These are phyloP conservation scores for Alcedo quadribrachys DNA, from an alignment of 2,797 vertebrate genomes.

Conservation along the genomic window DNA sequence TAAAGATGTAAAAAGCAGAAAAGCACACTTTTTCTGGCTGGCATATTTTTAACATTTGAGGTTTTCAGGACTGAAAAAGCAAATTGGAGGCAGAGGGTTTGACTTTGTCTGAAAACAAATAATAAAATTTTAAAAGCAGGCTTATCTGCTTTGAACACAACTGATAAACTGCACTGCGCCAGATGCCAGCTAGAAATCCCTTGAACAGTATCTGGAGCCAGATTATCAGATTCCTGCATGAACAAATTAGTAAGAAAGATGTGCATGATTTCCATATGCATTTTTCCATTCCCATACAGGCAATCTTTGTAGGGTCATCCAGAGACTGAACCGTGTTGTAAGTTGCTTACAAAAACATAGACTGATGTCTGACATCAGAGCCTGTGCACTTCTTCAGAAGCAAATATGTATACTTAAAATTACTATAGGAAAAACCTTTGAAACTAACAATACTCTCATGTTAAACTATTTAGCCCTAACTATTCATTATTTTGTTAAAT, in stretches of 20 bases:
- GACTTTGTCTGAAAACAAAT: background rate
- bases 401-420: background rate
- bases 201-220: background rate
- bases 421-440: background rate
- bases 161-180: background rate
- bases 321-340: rapidly evolving
- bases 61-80: background rate
- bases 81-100: background rate
- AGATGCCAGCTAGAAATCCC: background rate
- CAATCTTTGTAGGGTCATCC: background rate
- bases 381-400: background rate
- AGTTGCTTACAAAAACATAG: background rate
- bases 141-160: background rate
- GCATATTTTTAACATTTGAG: background rate
- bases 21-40: background rate
- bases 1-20: background rate
- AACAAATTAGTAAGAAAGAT: background rate
- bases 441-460: background rate
- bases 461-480: background rate
- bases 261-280: background rate
- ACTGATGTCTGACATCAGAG: background rate
- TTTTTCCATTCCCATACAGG: background rate
- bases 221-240: background rate
- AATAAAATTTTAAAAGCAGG: background rate
- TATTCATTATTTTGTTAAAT: background rate